Conservation (phyloP, 2,888 invertebrate species). For the Lottia scabra region DNA sequence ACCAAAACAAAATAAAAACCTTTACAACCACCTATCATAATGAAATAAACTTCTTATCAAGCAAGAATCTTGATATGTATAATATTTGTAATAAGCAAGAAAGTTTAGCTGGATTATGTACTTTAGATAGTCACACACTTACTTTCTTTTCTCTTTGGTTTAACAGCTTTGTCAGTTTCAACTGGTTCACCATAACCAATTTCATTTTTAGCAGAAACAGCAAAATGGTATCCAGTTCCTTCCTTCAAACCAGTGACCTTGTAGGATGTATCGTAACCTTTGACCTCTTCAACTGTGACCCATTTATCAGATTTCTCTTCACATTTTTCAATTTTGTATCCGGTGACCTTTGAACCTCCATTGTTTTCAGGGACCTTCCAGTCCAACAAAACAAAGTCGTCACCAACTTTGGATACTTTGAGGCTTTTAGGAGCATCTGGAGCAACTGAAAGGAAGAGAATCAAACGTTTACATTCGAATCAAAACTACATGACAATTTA, state of each 20-base stretch:
- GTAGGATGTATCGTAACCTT: slow-evolving; percentile 28
- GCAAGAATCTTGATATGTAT: too few relatives aligned
- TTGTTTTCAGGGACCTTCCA: slow-evolving; percentile 66
- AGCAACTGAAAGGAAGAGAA: slow-evolving; percentile 18
- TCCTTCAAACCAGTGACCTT: slow-evolving; percentile 44
- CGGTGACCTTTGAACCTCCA: slow-evolving; percentile 49
- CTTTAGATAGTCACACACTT: too few relatives aligned
- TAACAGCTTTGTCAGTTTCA: slow-evolving; percentile 23
- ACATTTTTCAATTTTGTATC: slow-evolving; percentile 39
- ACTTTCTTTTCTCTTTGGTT: slow-evolving; percentile 28
- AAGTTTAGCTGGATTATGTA: too few relatives aligned
- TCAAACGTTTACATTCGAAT: too few relatives aligned
- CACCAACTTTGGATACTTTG: slow-evolving; percentile 16
- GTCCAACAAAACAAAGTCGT: slow-evolving; percentile 32
- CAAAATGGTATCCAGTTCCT: slow-evolving; percentile 80
- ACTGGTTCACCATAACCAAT: slow-evolving; percentile 79
- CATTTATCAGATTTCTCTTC: slow-evolving; percentile 24
- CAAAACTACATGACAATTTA: too few relatives aligned
- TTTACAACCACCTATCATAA: too few relatives aligned
- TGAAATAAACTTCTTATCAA: too few relatives aligned
- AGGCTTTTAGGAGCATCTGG: slow-evolving; percentile 20
- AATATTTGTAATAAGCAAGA: too few relatives aligned
- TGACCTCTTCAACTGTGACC: slow-evolving; percentile 24
- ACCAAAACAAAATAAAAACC: too few relatives aligned
- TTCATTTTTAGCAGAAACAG: slow-evolving; percentile 85